These are phyloP conservation scores for Lutjanus campechanus DNA, from an alignment of 2,797 vertebrate genomes.

Conservation along the genomic window DNA sequence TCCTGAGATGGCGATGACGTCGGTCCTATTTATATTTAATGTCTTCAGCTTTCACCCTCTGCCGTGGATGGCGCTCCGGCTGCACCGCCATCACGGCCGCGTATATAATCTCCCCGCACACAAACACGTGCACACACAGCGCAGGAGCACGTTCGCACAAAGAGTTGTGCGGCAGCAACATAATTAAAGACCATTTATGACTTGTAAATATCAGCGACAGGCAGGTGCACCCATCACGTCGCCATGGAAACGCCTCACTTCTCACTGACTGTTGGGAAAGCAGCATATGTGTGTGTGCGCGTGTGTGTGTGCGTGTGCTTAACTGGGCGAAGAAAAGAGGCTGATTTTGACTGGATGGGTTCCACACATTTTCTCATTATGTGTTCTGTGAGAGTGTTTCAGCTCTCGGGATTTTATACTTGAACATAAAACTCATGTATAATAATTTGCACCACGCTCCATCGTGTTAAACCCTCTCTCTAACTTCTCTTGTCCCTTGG, in stretches of 20 bases:
- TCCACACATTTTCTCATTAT: neutral
- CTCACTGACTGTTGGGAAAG: slow-evolving; percentile 36
- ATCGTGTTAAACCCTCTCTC: neutral
- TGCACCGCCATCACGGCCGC: slow-evolving; percentile 5
- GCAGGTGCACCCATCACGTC: slow-evolving; percentile 60
- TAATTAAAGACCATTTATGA: slow-evolving; percentile 66
- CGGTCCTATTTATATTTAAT: slow-evolving; percentile 78
- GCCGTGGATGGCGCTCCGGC: slow-evolving; percentile 42
- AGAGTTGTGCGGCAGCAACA: slow-evolving; percentile 13
- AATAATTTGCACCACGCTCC: neutral
- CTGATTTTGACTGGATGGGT: neutral
- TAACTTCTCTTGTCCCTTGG: neutral
- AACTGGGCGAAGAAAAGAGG: neutral
- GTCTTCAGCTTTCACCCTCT: slow-evolving; percentile 56
- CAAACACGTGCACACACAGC: neutral
- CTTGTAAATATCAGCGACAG: slow-evolving; percentile 53
- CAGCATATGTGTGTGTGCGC: neutral
- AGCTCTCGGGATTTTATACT: neutral
- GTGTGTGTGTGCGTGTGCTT: neutral
- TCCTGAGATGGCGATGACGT: slow-evolving; percentile 69
- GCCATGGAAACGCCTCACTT: slow-evolving; percentile 74
- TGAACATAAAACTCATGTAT: neutral
- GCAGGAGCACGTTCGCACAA: neutral
- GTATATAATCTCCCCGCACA: slow-evolving; percentile 16
- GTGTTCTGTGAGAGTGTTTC: neutral